Evolutionary conservation across 1,140 invertebrate genomes (phyloP).

Genomic region (Chironomus striatipennis): DNA sequence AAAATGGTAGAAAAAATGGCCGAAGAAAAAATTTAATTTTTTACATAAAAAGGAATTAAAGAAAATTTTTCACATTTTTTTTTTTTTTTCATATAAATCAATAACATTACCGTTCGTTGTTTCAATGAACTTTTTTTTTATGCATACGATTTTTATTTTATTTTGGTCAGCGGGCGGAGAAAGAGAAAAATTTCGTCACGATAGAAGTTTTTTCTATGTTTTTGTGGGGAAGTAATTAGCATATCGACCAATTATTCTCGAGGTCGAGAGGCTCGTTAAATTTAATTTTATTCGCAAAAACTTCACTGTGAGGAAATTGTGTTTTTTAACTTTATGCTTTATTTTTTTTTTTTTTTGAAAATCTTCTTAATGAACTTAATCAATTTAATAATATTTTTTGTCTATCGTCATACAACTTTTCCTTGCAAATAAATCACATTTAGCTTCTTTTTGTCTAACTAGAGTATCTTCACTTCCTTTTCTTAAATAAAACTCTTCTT

Average conservation of each 20-base stretch:
- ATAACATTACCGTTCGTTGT: not conserved
- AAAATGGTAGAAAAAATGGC: not conserved
- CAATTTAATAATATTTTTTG: not conserved
- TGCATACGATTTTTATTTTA: not conserved
- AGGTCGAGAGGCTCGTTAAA: not conserved
- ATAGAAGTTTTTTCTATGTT: not conserved
- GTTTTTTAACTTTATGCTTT: not conserved
- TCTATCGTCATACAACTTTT: conserved; percentile 4
- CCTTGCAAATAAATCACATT: conserved; percentile 22
- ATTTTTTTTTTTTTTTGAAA: not conserved
- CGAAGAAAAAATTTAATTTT: not conserved
- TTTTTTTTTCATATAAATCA: not conserved
- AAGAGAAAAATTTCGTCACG: conserved; percentile 1
- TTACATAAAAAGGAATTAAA: not conserved
- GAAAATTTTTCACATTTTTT: not conserved
- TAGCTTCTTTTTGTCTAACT: conserved; percentile 16
- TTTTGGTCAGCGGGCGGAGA: conserved; percentile 17
- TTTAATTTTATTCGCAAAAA: not conserved
- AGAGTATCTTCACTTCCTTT: not conserved
- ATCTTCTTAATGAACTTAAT: not conserved
- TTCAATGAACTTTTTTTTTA: not conserved
- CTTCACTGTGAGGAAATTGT: conserved; percentile 5
- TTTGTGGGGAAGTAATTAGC: conserved; percentile 4
- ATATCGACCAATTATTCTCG: not conserved
- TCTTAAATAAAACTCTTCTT: conserved; percentile 7